A percentile compares a stretch with the other conserved stretches of the same genome.
Evolutionary conservation across 1,140 invertebrate species (phyloP).

Genomic region (Aplysia californica): DNA sequence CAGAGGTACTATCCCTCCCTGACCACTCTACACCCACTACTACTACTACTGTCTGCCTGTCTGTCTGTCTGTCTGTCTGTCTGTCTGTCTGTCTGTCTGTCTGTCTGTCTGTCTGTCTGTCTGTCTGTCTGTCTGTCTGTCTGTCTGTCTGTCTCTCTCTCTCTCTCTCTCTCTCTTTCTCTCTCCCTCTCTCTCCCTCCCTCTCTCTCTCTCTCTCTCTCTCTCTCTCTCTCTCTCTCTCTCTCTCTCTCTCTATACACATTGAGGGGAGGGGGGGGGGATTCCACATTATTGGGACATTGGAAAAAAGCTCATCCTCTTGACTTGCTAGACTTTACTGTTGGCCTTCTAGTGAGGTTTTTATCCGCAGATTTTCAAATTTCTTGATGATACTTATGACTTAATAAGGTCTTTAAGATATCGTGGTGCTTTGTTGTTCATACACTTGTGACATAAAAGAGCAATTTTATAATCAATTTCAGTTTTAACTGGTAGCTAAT

Average conservation of each 20-base stretch:
- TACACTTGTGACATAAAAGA: no score
- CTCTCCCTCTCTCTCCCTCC: neutral
- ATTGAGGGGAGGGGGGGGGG: neutral
- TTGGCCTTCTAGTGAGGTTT: neutral
- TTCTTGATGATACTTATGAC: neutral
- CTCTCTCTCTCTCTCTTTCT: conserved; percentile 18
- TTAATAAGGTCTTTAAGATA: neutral
- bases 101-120: conserved; percentile 32
- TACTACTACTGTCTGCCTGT: no score
- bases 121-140: conserved; percentile 31
- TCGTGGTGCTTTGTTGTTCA: no score
- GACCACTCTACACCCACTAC: no score
- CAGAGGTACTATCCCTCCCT: no score
- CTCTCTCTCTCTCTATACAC: conserved; percentile 10
- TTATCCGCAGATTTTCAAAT: neutral
- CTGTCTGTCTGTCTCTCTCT: conserved; percentile 22
- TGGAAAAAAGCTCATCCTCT: neutral
- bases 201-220: conserved; percentile 5
- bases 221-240: conserved; percentile 11
- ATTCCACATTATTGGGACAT: neutral
- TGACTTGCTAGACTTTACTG: neutral
- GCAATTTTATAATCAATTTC: no score
- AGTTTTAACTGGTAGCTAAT: no score
- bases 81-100: conserved; percentile 28
- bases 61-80: no score